Conservation (phyloP, 2,797 vertebrate species). For the Tokudaia tokunoshimensis region DNA sequence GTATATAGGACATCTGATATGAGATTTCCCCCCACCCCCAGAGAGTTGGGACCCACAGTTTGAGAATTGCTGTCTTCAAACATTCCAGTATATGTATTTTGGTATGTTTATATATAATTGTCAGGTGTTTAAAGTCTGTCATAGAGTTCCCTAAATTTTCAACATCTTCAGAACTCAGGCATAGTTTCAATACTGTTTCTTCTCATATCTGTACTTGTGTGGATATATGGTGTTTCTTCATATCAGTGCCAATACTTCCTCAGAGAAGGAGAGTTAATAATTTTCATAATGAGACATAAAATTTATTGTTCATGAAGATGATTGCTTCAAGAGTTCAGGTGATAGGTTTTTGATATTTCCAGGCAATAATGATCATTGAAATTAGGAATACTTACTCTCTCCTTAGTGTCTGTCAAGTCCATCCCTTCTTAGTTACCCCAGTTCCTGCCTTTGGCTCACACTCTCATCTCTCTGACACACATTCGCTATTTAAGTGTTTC, state of each 20-base stretch:
- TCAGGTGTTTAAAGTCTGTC: neutral
- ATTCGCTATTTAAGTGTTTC: neutral
- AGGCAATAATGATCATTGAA: neutral
- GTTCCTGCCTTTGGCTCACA: neutral
- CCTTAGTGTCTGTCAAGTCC: neutral
- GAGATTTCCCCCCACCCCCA: neutral
- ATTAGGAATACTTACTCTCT: neutral
- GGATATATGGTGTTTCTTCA: neutral
- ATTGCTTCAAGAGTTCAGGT: neutral
- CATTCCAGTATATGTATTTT: neutral
- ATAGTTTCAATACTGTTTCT: neutral
- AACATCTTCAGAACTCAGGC: neutral
- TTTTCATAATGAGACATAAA: neutral
- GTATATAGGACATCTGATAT: neutral
- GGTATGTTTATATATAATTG: neutral
- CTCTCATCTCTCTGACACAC: neutral
- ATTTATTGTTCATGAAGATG: neutral
- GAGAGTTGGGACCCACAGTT: no score
- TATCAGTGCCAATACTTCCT: neutral
- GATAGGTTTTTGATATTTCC: conserved; percentile 11
- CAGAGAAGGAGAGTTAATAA: neutral
- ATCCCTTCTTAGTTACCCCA: neutral
- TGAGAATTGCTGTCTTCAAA: neutral
- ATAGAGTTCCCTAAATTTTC: neutral
- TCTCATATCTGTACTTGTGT: neutral